phyloP scores from a whole-genome alignment of 2,888 invertebrate species.

The Quadroppia sp. region DNA sequence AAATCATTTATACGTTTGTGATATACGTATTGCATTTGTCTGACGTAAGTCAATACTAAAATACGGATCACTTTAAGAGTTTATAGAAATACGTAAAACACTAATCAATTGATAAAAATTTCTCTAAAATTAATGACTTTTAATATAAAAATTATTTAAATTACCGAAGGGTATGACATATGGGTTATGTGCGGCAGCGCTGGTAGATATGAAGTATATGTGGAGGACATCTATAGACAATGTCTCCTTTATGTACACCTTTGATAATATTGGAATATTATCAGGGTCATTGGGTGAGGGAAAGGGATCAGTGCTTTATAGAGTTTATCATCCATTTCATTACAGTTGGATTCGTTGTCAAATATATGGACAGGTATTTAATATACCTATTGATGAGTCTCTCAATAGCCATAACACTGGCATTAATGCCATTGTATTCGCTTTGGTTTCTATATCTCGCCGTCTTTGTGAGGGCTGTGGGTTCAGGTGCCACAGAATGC shows the following conservation, averaged over 20 bases:
- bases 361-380: background rate
- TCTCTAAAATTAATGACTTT: no score
- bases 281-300: background rate
- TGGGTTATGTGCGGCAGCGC: background rate
- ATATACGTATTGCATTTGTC: no score
- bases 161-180: no score
- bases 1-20: no score
- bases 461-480: background rate
- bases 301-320: no score
- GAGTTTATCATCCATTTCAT: no score
- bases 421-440: background rate
- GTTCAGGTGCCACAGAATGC: background rate
- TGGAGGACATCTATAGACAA: background rate
- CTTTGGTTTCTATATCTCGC: background rate
- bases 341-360: no score
- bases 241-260: background rate
- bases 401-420: background rate
- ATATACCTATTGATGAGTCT: background rate
- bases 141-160: no score
- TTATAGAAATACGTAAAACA: no score
- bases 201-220: conserved; percentile 8
- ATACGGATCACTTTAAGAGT: no score
- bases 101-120: no score
- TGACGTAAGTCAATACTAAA: no score
- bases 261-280: background rate